Percentiles rank a stretch among this genome's conserved stretches.
These are phyloP conservation scores for Perognathus longimembris DNA, from an alignment of 2,113 vertebrate genomes.

Conservation along the genomic window DNA sequence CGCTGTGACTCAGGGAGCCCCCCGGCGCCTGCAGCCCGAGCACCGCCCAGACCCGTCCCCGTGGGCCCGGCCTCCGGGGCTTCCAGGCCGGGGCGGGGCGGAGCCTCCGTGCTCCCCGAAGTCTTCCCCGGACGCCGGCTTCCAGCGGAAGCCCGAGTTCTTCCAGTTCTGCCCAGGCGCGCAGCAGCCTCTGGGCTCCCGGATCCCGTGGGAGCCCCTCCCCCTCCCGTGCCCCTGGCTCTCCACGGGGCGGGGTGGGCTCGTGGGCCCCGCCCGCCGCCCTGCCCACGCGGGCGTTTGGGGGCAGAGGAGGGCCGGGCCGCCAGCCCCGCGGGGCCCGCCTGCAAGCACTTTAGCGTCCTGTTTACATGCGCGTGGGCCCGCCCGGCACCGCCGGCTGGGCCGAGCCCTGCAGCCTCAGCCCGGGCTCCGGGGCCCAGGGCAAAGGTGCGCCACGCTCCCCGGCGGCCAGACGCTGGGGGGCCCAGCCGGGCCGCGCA, in stretches of 20 bases:
- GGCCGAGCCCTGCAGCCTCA: no score
- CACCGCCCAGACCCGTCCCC: no score
- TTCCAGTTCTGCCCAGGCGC: constrained; percentile 37
- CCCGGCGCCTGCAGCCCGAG: no score
- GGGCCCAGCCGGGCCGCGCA: no score
- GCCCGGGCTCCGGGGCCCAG: no score
- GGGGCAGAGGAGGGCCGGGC: not conserved
- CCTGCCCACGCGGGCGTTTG: not conserved
- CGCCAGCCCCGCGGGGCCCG: not conserved
- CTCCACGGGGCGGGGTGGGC: not conserved
- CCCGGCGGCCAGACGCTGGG: no score
- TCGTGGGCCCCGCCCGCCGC: not conserved
- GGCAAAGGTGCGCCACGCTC: no score
- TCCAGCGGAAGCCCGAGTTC: constrained; percentile 51
- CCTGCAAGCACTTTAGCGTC: constrained; percentile 72
- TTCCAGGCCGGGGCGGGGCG: not conserved
- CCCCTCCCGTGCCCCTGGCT: not conserved
- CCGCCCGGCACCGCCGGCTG: no score
- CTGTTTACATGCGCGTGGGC: constrained; percentile 62
- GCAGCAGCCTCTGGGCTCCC: not conserved
- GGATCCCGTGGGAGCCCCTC: not conserved
- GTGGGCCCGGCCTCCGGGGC: no score
- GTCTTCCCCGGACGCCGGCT: constrained; percentile 74
- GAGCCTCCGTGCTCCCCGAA: not conserved
- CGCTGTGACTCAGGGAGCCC: constrained; percentile 9